These are phyloP conservation scores for Brassicogethes aeneus DNA, from an alignment of 2,888 invertebrate species.

Conservation along the genomic window DNA sequence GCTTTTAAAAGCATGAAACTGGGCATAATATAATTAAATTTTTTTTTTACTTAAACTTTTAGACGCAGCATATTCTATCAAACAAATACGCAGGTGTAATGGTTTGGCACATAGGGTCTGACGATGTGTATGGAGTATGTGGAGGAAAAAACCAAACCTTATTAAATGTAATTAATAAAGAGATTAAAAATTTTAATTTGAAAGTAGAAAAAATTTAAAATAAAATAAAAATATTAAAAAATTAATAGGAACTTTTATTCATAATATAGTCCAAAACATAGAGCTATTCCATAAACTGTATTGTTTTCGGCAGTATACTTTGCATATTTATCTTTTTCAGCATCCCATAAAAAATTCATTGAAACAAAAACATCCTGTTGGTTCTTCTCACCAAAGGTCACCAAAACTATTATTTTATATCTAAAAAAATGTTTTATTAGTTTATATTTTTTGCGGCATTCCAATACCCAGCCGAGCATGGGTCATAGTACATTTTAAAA, in stretches of 20 bases:
- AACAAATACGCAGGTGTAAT: slow-evolving; percentile 21
- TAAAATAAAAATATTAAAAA: no score
- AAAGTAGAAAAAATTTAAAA: no score
- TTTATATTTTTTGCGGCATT: neutral
- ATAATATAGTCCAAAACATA: slow-evolving; percentile 60
- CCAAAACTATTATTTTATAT: slow-evolving; percentile 54
- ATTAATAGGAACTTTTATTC: slow-evolving; percentile 53
- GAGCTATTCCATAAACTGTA: slow-evolving; percentile 52
- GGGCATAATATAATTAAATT: no score
- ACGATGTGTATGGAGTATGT: slow-evolving; percentile 21
- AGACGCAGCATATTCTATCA: neutral
- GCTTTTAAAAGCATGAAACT: no score
- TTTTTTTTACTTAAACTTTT: neutral
- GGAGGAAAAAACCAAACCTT: slow-evolving; percentile 19
- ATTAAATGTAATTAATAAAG: slow-evolving; percentile 15
- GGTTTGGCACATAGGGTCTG: slow-evolving; percentile 23
- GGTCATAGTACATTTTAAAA: no score
- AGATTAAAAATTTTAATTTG: neutral
- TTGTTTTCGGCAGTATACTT: slow-evolving; percentile 52
- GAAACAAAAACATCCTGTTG: slow-evolving; percentile 55
- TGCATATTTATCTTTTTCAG: slow-evolving; percentile 54
- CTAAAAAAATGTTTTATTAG: slow-evolving; percentile 46
- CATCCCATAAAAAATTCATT: slow-evolving; percentile 62
- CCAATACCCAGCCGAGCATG: no score
- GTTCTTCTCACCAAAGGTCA: slow-evolving; percentile 58